Evolutionary conservation across 2,113 vertebrate species (phyloP).

Genomic region (Sinocyclocheilus grahami): DNA sequence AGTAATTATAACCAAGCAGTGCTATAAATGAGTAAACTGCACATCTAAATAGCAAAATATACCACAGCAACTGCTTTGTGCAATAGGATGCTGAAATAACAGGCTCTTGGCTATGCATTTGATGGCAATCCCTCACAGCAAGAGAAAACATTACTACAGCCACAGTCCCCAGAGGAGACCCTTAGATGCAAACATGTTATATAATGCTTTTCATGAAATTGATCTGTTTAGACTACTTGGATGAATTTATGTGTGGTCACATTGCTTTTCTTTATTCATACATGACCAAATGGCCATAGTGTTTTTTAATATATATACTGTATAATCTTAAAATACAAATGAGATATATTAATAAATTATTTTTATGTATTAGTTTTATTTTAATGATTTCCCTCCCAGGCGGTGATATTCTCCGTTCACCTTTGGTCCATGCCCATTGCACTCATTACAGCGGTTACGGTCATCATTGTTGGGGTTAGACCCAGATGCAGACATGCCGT

Average conservation of each 20-base stretch:
- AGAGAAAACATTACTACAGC: background rate
- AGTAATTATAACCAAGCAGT: background rate
- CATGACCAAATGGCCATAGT: too few species aligned
- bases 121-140: background rate
- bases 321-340: too few species aligned
- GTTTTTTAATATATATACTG: background rate
- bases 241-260: background rate
- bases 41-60: background rate
- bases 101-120: conserved; percentile 5
- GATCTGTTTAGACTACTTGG: background rate
- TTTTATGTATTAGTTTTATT: background rate
- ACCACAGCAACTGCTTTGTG: background rate
- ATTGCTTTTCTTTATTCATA: background rate
- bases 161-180: background rate
- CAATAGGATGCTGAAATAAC: background rate
- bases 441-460: conserved; percentile 79
- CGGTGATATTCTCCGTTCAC: conserved; percentile 84
- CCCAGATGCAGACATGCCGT: conserved; percentile 59
- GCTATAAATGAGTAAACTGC: background rate
- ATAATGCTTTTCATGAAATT: background rate
- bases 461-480: conserved; percentile 84
- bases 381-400: conserved; percentile 52
- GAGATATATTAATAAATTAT: too few species aligned
- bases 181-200: conserved; percentile 20
- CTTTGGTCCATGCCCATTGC: conserved; percentile 77